Base-by-base conservation (phyloP, 2,797 vertebrate species). In the Xenops minutus region DNA sequence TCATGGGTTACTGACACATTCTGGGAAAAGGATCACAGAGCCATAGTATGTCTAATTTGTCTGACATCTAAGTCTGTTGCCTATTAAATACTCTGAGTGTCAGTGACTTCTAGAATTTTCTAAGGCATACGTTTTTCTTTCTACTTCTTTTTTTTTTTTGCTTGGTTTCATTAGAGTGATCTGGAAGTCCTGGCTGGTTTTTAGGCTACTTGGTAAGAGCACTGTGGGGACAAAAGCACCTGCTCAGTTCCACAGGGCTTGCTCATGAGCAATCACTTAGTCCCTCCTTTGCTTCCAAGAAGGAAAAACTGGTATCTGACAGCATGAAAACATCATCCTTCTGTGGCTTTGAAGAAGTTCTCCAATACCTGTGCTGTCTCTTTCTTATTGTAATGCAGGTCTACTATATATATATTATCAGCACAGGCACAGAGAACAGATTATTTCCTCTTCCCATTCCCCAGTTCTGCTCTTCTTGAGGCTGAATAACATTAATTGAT, bases 1-100 rank as follows among this genome's bases (percentile, higher is more conserved):
- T 82, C 69, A 84, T 44, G 41, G 10, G 56, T 61, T 82, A 94
- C 91, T 92, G 94, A 68, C 72, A 51, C 49, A 83, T 95, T 92
- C 91, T 95, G 88, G 94, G 85, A 90, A 83, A 58, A 64, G 58
- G 75, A 95, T 93, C 93, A 95, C 63, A 89, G 68, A 74, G 51
- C 6, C 4, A 1, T 2, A 74, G 32, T 11, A 69, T 39, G n/a
- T 39, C 49, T 82, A 67, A 89, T 86, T 93, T 94, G 64, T 83
- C 75, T 68, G 71, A 63, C 83, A 79, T 89, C 19, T 59, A 76
- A 51, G 14, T 82, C 80, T 91, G 67, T 79, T 72, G 10, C 84
- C 71, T 73, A 29, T 64, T 95, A 90, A 86, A 81, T 73, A 51
- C 23, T 77, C 0, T 15, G 63, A 92, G n/a, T 54, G 41, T 56